Conservation (phyloP, 2,888 invertebrate genomes). For the Zygogramma bicolorata region DNA sequence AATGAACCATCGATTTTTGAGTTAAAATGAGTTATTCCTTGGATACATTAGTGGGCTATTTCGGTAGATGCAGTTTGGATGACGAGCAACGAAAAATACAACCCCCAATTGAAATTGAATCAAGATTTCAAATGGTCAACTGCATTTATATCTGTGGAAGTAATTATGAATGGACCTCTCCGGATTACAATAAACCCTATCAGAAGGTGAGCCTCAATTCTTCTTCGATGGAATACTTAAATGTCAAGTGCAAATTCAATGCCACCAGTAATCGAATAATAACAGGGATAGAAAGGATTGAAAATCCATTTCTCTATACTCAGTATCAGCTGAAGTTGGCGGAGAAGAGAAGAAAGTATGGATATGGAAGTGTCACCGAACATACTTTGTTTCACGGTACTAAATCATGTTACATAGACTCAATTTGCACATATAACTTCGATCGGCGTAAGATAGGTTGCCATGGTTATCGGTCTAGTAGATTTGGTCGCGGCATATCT, state of each 20-base stretch:
- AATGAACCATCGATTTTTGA: too few species aligned
- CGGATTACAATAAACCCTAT: neutral
- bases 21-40: neutral
- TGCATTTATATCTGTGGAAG: neutral
- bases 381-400: neutral
- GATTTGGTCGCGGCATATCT: slow-evolving; percentile 1
- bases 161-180: neutral
- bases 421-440: neutral
- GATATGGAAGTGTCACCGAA: neutral
- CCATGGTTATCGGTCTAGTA: neutral
- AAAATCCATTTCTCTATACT: neutral
- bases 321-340: neutral
- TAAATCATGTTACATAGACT: neutral
- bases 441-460: neutral
- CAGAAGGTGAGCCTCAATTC: neutral
- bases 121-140: neutral
- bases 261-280: too few species aligned
- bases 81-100: neutral
- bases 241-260: too few species aligned
- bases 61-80: neutral
- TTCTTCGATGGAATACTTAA: neutral
- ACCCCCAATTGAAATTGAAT: neutral
- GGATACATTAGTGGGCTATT: neutral
- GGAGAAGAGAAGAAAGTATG: neutral
- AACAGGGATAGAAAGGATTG: neutral